Evolutionary conservation across 2,113 vertebrate species (phyloP), one percentile per base, ranked within the genome.

Genomic region (Megatriorchis doriae): DNA sequence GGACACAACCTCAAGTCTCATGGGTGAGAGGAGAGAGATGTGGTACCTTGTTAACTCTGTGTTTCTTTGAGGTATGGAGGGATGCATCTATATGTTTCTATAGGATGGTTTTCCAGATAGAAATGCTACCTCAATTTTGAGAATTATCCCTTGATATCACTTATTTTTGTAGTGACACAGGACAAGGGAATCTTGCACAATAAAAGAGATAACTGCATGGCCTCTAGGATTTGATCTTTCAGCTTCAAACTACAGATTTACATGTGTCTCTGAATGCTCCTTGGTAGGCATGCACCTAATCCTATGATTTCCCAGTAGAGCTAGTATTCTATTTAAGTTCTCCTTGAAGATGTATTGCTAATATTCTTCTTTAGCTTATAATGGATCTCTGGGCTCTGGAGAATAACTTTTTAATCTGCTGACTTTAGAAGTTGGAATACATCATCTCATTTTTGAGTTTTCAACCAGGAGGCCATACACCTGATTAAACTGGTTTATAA

Each of bases 301-400:
- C 47, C 81, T 81, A 4, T 32, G 19, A 61, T 81, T 50, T 95
- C 95, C 94, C 92, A 79, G 68, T 36, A 75, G 90, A 91, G 40
- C 52, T 59, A 71, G 52, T 50, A 92, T 71, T 92, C 92, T 93
- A 90, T 93, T 96, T 96, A 90, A 94, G 77, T 71, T 93, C 95
- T 91, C 95, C 92, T 95, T 94, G 88, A 94, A 96, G 65, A 93
- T 56, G 10, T 84, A 38, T 61, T 87, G 43, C 73, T 93, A 65
- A 48, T 86, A 81, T 2, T 81, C 52, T 86, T 66, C 87, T 81
- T 52, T 86, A 56, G 70, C 40, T 88, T 95, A 22, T 94, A 93
- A 89, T 94, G 88, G 73, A 65, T 95, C 77, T 91, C 47, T 94
- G 61, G 31, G 38, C 92, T 92, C 94, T 87, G 19, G 92, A 90